Evolutionary conservation across 2,888 invertebrate species (phyloP).

Genomic region (Rhimphoctona megacephalus): DNA sequence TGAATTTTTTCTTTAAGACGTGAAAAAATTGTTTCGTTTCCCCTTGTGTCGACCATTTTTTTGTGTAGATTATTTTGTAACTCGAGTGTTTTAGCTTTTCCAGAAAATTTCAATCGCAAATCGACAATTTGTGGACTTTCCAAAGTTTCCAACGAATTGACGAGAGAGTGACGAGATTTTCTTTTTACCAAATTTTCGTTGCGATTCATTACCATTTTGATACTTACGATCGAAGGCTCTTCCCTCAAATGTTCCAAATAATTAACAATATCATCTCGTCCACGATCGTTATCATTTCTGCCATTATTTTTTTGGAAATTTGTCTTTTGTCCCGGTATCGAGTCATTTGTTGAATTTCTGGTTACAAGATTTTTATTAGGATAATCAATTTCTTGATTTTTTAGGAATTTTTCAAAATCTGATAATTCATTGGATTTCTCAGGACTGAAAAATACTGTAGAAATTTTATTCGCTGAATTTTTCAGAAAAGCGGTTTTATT

Average conservation of each 20-base stretch:
- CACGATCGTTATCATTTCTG: neutral
- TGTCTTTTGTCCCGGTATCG: neutral
- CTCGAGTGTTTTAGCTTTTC: neutral
- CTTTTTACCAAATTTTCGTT: neutral
- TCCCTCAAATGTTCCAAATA: slow-evolving; percentile 38
- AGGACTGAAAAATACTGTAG: neutral
- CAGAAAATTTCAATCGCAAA: neutral
- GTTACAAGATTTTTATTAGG: slow-evolving; percentile 19
- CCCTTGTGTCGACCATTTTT: neutral
- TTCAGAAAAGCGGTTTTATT: neutral
- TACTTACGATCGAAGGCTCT: slow-evolving; percentile 57
- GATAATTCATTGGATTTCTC: neutral
- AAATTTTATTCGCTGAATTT: neutral
- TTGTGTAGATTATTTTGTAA: neutral
- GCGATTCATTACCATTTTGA: slow-evolving; percentile 44
- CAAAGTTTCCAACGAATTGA: neutral
- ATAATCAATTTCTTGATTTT: neutral
- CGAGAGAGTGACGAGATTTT: neutral
- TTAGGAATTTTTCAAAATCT: neutral
- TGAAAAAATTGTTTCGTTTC: neutral
- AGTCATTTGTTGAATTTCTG: slow-evolving; percentile 3
- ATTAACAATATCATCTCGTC: slow-evolving; percentile 7
- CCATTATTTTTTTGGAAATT: neutral
- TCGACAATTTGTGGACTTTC: neutral
- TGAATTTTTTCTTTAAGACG: slow-evolving; percentile 21